phyloP scores from a whole-genome alignment of 2,888 invertebrate species.

The Pammene aurita region DNA sequence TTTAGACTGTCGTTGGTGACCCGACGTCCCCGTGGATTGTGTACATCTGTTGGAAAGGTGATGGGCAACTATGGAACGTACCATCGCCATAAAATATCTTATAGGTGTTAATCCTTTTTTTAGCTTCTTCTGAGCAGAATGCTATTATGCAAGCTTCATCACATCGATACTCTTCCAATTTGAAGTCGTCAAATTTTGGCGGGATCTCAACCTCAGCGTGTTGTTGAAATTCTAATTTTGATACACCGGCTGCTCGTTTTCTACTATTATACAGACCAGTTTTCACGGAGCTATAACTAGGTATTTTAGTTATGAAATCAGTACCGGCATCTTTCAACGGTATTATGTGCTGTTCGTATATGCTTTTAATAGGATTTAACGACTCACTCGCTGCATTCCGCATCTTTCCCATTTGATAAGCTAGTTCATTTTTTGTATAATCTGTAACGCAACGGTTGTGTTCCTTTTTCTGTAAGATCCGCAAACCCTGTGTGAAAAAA shows the following conservation, averaged over 20 bases:
- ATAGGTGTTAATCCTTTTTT: background rate
- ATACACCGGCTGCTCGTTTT: conserved; percentile 12
- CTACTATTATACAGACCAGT: conserved; percentile 6
- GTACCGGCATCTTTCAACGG: conserved; percentile 1
- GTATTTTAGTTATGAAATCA: background rate
- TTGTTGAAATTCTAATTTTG: conserved; percentile 3
- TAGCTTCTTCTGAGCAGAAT: background rate
- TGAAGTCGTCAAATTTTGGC: conserved; percentile 5
- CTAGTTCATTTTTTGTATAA: background rate
- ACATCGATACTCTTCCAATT: conserved; percentile 9
- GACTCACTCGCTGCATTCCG: too few species aligned
- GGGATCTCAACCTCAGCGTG: conserved; percentile 3
- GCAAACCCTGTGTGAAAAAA: background rate
- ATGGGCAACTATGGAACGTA: conserved; percentile 1
- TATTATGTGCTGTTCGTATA: background rate
- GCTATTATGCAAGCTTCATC: background rate
- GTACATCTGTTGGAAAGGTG: background rate
- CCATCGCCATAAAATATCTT: conserved; percentile 34
- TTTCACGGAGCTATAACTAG: background rate
- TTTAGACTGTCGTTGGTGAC: background rate
- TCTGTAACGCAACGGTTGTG: background rate
- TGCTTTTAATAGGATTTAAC: background rate
- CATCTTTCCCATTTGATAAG: background rate
- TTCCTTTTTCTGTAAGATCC: background rate
- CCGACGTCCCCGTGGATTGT: background rate